These are phyloP conservation scores for Papilio polytes DNA, from an alignment of 1,140 invertebrate genomes.

Conservation along the genomic window DNA sequence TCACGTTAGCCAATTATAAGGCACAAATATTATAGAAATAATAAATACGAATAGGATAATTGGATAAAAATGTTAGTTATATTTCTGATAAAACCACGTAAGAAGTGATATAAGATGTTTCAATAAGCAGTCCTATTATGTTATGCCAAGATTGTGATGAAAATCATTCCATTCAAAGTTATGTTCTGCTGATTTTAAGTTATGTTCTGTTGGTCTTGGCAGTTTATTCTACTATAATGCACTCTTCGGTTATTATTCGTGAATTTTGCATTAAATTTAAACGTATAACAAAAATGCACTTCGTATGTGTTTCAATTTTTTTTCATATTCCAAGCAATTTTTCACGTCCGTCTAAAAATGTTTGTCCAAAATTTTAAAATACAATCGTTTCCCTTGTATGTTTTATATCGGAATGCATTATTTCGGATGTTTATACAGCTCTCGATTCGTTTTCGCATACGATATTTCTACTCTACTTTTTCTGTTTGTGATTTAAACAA, in stretches of 20 bases:
- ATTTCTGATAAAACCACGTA: background rate
- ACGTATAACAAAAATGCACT: background rate
- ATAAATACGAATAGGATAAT: background rate
- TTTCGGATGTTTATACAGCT: conserved; percentile 26
- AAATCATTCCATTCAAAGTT: background rate
- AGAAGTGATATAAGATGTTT: background rate
- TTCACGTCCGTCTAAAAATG: conserved; percentile 7
- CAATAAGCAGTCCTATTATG: background rate
- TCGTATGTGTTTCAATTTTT: background rate
- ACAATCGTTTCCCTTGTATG: background rate
- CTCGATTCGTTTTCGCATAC: conserved; percentile 21
- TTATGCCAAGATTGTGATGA: background rate
- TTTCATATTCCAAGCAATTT: background rate
- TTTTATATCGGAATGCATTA: conserved; percentile 28
- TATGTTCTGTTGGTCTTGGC: background rate
- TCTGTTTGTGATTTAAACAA: conserved; percentile 1
- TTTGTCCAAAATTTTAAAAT: conserved; percentile 29
- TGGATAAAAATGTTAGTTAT: no score
- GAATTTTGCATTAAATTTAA: background rate
- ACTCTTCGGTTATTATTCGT: background rate
- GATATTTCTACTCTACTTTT: conserved; percentile 14
- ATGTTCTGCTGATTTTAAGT: background rate
- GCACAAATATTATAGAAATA: background rate
- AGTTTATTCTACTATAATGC: background rate
- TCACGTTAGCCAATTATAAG: background rate